Base-by-base conservation (phyloP, 2,797 vertebrate species). In the Spheniscus humboldti region DNA sequence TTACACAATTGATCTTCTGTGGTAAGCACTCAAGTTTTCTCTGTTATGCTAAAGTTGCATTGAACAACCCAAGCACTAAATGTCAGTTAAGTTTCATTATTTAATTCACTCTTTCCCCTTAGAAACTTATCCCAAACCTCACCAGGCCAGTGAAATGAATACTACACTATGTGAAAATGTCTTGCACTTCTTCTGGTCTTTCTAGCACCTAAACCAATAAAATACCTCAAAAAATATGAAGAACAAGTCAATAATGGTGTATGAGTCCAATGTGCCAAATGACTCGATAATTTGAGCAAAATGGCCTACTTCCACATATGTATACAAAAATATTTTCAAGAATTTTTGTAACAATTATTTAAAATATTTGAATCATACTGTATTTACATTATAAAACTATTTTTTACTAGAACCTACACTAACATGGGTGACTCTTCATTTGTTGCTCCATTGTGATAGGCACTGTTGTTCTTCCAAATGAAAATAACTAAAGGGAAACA, bases 1-100 rank as follows among this genome's bases (percentile, higher is more conserved):
- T 96, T 96, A 97, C 81, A 89, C 88, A 97, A 98, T 96, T 97
- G 97, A 98, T 97, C 98, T 97, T 97, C 97, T 98, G 97, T 92
- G 90, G 78, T 86, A 88, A 87, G 71, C 87, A 91, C 73, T 97
- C 71, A 96, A 97, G 92, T 97, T 98, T 97, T 97, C 96, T 96
- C 91, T 94, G 59, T 85, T 86, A 93, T 35, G 85, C 68, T 94
- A 88, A 95, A 97, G 88, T 89, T 94, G 95, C 90, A 97, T 11
- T 78, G 94, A 95, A 96, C 87, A 64, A 94, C 39, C 68, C 82
- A 86, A 92, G 86, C 94, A 88, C 94, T 97, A 97, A 96, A 96
- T 94, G 92, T 93, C 95, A 97, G 82, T 94, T 95, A 79, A 91
- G 83, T 94, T 97, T 96, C 83, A 19, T 68, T 74, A 77, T 88